phyloP scores from a whole-genome alignment of 2,888 invertebrate species.

The Hetaerina titia region DNA sequence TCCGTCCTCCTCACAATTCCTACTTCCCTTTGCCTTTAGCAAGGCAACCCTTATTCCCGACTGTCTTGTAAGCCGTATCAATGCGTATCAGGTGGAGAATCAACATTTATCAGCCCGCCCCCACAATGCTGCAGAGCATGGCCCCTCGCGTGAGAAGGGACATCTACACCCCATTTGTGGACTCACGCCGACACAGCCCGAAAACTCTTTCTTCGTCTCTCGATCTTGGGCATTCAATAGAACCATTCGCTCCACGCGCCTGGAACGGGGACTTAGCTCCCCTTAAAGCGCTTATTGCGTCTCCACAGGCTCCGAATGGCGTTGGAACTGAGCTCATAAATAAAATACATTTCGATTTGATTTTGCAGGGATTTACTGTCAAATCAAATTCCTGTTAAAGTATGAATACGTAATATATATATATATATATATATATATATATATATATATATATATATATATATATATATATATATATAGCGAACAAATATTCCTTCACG shows the following conservation, averaged over 20 bases:
- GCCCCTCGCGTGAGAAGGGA: neutral
- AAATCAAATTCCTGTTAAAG: too few relatives aligned
- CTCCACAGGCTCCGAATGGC: neutral
- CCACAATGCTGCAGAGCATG: neutral
- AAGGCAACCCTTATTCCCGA: neutral
- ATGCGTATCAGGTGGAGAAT: neutral
- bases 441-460: too few relatives aligned
- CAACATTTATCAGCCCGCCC: conserved; percentile 4
- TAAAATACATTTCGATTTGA: neutral
- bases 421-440: too few relatives aligned
- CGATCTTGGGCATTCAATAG: neutral
- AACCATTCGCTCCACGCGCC: neutral
- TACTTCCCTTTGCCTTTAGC: neutral
- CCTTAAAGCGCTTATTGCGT: neutral
- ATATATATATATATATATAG: too few relatives aligned
- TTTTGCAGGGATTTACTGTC: too few relatives aligned
- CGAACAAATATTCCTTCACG: too few relatives aligned
- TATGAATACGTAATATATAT: too few relatives aligned
- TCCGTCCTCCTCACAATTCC: neutral
- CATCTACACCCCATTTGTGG: neutral
- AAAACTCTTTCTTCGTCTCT: neutral
- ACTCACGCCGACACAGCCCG: neutral
- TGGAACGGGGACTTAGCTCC: neutral
- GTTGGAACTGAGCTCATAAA: neutral
- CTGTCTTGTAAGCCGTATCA: neutral